Conservation (phyloP, 92 coral and sea anemone species). For the Zoanthus sociatus region DNA sequence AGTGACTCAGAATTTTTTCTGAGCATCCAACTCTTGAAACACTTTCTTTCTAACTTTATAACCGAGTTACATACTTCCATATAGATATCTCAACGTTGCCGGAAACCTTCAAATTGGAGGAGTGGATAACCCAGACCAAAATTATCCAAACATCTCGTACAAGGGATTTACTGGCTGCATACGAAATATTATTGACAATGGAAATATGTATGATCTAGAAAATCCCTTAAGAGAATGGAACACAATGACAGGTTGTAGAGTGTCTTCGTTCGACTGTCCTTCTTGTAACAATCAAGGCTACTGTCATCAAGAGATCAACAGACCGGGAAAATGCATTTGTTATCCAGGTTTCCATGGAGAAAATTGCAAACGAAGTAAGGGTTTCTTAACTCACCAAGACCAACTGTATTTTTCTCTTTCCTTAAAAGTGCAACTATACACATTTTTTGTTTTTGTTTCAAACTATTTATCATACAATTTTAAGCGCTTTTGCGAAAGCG, state of each 20-base stretch:
- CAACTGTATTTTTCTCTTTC: no score
- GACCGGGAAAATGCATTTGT: conserved; percentile 72
- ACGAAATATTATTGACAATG: conserved; percentile 78
- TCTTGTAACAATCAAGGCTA: conserved; percentile 77
- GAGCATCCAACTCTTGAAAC: no score
- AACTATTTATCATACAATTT: no score
- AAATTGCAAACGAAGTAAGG: conserved; percentile 66
- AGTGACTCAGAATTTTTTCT: no score
- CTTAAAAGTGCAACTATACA: no score
- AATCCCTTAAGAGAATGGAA: conserved; percentile 76
- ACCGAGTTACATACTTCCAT: neutral
- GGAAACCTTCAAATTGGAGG: conserved; percentile 95
- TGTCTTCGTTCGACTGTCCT: conserved; percentile 63
- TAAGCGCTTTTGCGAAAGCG: no score
- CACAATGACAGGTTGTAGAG: conserved; percentile 73
- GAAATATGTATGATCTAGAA: conserved; percentile 86
- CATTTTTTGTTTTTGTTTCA: no score
- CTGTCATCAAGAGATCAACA: conserved; percentile 79
- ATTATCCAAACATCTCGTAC: conserved; percentile 73
- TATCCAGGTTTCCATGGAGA: conserved; percentile 75
- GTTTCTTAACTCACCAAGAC: no score
- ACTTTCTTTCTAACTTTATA: no score
- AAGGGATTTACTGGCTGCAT: conserved; percentile 89
- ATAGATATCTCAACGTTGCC: conserved; percentile 71
- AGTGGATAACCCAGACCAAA: conserved; percentile 66